Evolutionary conservation across 2,797 vertebrate species (phyloP).

Genomic region (Acestrorhynchus altus): DNA sequence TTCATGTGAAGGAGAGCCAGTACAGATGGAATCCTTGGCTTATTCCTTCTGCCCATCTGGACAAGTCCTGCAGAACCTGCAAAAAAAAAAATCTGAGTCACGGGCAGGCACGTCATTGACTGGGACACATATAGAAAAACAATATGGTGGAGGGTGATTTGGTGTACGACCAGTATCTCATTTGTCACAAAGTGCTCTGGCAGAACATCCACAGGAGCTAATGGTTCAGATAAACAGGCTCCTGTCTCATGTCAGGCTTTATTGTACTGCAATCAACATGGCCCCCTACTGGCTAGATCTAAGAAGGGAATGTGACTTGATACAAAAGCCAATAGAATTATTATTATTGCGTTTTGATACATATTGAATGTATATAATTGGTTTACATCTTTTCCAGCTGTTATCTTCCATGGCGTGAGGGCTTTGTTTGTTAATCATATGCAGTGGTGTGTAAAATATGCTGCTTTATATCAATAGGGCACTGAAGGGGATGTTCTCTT

Average conservation of each 20-base stretch:
- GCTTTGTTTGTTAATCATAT: slow-evolving; percentile 10
- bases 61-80: slow-evolving; percentile 1
- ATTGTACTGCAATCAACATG: background rate
- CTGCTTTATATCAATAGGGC: slow-evolving; percentile 11
- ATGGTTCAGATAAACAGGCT: background rate
- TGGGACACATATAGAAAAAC: background rate
- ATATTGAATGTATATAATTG: slow-evolving; percentile 7
- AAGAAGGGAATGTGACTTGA: background rate
- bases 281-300: background rate
- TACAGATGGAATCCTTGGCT: slow-evolving; percentile 19
- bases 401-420: slow-evolving; percentile 26
- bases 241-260: too few relatives aligned
- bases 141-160: background rate
- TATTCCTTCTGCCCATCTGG: slow-evolving; percentile 21
- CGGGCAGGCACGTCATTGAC: background rate
- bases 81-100: background rate
- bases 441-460: slow-evolving; percentile 9
- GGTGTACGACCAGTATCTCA: background rate
- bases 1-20: slow-evolving; percentile 6
- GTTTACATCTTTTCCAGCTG: slow-evolving; percentile 5
- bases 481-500: slow-evolving; percentile 22
- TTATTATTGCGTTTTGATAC: slow-evolving; percentile 14
- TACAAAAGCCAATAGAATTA: background rate
- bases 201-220: background rate
- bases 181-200: slow-evolving; percentile 15